These are phyloP conservation scores for Oeneis ivallda DNA, from an alignment of 2,888 invertebrate species.

Conservation along the genomic window DNA sequence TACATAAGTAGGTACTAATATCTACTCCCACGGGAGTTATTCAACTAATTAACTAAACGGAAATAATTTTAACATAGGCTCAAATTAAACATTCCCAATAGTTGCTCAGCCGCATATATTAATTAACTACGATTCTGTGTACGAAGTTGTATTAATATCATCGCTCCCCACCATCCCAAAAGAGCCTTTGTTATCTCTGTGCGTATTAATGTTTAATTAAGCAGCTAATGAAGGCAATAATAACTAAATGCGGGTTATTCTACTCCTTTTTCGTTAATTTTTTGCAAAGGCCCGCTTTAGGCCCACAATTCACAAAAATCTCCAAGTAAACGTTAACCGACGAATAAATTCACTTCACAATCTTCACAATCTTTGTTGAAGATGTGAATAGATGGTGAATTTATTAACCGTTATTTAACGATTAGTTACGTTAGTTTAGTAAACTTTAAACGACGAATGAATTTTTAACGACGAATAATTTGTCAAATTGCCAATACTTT, in stretches of 20 bases:
- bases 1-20: not conserved
- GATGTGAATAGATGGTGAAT: too few relatives aligned
- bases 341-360: too few relatives aligned
- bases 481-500: too few relatives aligned
- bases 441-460: too few relatives aligned
- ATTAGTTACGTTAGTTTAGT: too few relatives aligned
- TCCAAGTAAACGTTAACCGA: too few relatives aligned
- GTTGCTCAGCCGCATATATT: not conserved
- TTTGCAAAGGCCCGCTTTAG: too few relatives aligned
- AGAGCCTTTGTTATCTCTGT: not conserved
- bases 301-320: too few relatives aligned
- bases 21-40: not conserved
- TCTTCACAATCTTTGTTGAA: too few relatives aligned
- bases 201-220: not conserved
- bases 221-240: not conserved
- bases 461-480: too few relatives aligned
- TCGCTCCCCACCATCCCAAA: not conserved
- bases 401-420: too few relatives aligned
- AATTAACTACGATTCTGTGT: not conserved
- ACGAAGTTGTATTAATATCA: constrained; percentile 1
- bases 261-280: not conserved
- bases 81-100: not conserved
- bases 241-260: not conserved
- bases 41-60: not conserved
- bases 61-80: not conserved